Base-by-base conservation (phyloP, 2,113 vertebrate species). In the Hyaena hyaena region DNA sequence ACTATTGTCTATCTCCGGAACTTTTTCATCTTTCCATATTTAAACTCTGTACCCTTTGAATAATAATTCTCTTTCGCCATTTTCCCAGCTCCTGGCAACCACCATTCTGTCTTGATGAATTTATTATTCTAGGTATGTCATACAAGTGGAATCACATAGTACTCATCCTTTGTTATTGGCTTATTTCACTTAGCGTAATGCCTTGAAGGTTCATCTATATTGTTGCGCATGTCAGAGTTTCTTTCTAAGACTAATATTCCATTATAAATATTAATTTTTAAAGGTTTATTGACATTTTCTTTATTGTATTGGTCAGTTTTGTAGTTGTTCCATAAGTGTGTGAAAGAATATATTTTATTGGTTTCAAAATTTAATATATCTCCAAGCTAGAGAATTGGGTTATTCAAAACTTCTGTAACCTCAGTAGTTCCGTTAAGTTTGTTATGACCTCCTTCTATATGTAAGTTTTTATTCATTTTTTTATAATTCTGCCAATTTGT, bases 151-250 rank as follows among this genome's bases (percentile, higher is more conserved):
- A 83, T 77, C 21, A 50, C n/a, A 24, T 0, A 50, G 2, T 63
- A n/a, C 35, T 92, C 77, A 16, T 88, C 43, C 31, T 95, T 26
- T 92, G 28, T 71, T 31, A 77, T 8, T 61, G n/a, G 4, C 31
- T 73, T 92, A 39, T 96, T 82, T 94, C 14, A 88, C 39, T 53
- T 97, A 65, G 16, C 24, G 33, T 79, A 93, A 58, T 77, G 26
- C 33, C 33, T 83, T 89, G 53, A 71, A 71, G 50, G 21, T 53
- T 83, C 23, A 50, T 77, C 10, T 23, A 39, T 63, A 33, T 71
- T 81, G 28, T 26, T 61, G 12, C 7, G 77, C 45, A n/a, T 33
- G 16, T 66, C 48, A 35, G 35, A 77, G 71, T 90, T 83, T n/a
- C 7, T 28, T 90, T 95, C 61, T 74, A 95, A 92, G 39, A 14